These are phyloP conservation scores for Triplophysa rosa DNA, from an alignment of 2,113 vertebrate species.

Conservation along the genomic window DNA sequence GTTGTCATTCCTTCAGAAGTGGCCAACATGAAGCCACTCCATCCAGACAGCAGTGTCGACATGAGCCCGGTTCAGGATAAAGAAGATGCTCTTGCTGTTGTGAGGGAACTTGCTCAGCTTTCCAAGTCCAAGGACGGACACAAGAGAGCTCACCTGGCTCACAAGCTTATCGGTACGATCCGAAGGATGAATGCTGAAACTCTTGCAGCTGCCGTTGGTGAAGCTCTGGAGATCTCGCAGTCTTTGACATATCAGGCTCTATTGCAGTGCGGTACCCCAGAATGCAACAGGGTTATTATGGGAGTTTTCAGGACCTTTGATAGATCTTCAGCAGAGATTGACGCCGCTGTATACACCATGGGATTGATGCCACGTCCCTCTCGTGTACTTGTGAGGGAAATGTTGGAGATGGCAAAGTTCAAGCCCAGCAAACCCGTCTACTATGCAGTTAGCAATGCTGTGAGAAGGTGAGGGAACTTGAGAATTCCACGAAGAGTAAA, in stretches of 20 bases:
- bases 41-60: constrained; percentile 77
- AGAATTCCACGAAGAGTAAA: background rate
- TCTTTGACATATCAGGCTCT: constrained; percentile 85
- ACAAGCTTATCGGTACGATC: constrained; percentile 80
- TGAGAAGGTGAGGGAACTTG: constrained; percentile 78
- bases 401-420: constrained; percentile 83
- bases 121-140: constrained; percentile 72
- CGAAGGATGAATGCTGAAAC: constrained; percentile 77
- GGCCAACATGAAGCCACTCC: constrained; percentile 70
- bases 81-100: constrained; percentile 72
- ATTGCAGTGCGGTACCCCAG: constrained; percentile 87
- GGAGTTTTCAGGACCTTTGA: constrained; percentile 78
- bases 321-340: constrained; percentile 71
- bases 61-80: constrained; percentile 71
- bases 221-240: constrained; percentile 67
- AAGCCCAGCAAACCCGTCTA: constrained; percentile 83
- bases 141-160: constrained; percentile 82
- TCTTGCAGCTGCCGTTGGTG: constrained; percentile 62
- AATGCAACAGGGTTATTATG: constrained; percentile 83
- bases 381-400: constrained; percentile 75
- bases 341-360: constrained; percentile 81
- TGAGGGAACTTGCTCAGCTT: constrained; percentile 80
- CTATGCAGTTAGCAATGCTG: constrained; percentile 85
- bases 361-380: constrained; percentile 84
- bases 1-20: constrained; percentile 63